phyloP scores from a whole-genome alignment of 2,113 vertebrate genomes.

The Paradisaea rubra region DNA sequence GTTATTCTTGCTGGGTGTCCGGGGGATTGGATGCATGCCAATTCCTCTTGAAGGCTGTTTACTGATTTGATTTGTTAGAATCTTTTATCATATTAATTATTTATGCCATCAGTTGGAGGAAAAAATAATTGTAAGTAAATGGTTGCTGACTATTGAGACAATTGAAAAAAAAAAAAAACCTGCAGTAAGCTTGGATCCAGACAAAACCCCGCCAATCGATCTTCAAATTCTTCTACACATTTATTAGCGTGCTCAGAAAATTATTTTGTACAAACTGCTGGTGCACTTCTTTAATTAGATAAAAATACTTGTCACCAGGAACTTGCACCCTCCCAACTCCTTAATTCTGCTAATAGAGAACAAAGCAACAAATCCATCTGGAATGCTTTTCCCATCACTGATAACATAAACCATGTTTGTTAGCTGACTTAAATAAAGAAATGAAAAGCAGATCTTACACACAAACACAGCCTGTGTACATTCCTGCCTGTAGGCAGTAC shows the following conservation, averaged over 20 bases:
- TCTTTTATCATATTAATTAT: background rate
- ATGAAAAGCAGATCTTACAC: background rate
- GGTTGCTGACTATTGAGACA: background rate
- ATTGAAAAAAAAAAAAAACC: background rate
- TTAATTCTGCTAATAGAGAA: background rate
- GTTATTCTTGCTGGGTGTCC: background rate
- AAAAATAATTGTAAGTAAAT: slow-evolving; percentile 6
- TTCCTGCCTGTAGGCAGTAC: background rate
- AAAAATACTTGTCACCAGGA: background rate
- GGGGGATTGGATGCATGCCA: background rate
- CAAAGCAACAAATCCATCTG: background rate
- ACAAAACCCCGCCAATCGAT: background rate
- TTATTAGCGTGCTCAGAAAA: background rate
- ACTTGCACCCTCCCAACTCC: background rate
- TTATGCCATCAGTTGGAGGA: background rate
- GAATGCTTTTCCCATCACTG: background rate
- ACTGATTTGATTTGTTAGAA: background rate
- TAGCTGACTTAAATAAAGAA: background rate
- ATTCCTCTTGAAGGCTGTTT: background rate
- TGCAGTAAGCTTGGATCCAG: background rate
- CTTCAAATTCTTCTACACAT: background rate
- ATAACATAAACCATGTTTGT: background rate
- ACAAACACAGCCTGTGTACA: background rate
- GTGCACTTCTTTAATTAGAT: background rate
- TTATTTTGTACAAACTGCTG: background rate